A percentile compares a stretch with the other conserved stretches of the same genome.
These are phyloP conservation scores for Erebia aethiops DNA, from an alignment of 2,888 invertebrate genomes.

Conservation along the genomic window DNA sequence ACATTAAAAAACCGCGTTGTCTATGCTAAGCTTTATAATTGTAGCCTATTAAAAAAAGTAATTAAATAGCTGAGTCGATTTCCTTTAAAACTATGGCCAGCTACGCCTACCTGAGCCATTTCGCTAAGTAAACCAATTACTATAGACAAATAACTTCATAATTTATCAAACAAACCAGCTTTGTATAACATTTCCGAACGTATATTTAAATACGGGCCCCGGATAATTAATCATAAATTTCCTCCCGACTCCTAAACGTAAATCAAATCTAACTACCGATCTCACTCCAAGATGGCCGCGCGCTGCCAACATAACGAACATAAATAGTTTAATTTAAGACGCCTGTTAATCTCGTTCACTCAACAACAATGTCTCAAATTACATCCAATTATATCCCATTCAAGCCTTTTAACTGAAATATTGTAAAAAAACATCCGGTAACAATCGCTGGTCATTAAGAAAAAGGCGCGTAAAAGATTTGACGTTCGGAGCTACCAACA, in stretches of 20 bases:
- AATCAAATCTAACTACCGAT: conserved; percentile 69
- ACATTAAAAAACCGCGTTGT: background rate
- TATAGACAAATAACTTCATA: conserved; percentile 41
- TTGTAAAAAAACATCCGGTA: conserved; percentile 65
- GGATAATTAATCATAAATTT: conserved; percentile 69
- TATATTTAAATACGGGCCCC: conserved; percentile 44
- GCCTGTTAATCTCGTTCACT: conserved; percentile 66
- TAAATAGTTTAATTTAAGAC: conserved; percentile 69
- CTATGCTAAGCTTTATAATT: too few species aligned
- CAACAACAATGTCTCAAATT: conserved; percentile 79
- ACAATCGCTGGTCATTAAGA: conserved; percentile 78
- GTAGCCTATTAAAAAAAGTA: background rate
- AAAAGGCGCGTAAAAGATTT: conserved; percentile 74
- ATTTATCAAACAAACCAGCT: conserved; percentile 45
- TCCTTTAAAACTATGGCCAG: conserved; percentile 7
- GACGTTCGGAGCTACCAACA: conserved; percentile 72
- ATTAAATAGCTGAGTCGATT: conserved; percentile 2
- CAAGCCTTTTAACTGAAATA: conserved; percentile 72
- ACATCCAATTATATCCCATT: conserved; percentile 82
- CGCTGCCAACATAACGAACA: conserved; percentile 63
- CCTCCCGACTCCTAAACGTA: conserved; percentile 54
- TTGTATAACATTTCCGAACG: conserved; percentile 29
- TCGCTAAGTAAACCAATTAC: conserved; percentile 28
- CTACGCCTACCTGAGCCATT: conserved; percentile 17
- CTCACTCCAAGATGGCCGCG: conserved; percentile 69